Conservation (phyloP, 2,888 invertebrate species). For the Eubasilissa splendida region DNA sequence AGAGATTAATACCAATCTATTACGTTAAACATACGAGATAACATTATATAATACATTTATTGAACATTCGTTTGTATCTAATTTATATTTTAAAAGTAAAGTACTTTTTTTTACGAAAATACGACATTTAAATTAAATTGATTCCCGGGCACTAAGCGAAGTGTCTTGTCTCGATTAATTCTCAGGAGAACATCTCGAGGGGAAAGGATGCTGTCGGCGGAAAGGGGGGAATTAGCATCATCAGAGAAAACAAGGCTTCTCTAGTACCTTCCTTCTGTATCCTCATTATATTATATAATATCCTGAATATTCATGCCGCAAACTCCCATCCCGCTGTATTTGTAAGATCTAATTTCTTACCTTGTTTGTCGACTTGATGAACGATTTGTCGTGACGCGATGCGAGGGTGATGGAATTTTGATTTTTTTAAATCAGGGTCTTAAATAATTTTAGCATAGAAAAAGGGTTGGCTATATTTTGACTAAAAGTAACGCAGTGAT, state of each 20-base stretch:
- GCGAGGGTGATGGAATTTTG: not conserved
- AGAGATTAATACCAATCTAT: no score
- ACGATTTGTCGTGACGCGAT: not conserved
- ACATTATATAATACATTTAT: no score
- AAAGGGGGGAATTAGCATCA: slow-evolving; percentile 53
- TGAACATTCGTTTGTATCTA: no score
- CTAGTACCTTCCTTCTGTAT: slow-evolving; percentile 43
- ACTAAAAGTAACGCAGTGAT: no score
- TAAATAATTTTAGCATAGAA: no score
- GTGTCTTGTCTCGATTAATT: slow-evolving; percentile 9
- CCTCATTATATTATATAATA: slow-evolving; percentile 42
- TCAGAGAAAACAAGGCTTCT: slow-evolving; percentile 52
- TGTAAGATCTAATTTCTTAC: slow-evolving; percentile 12
- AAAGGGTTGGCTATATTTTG: no score
- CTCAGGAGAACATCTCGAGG: not conserved
- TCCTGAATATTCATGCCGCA: slow-evolving; percentile 52
- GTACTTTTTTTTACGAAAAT: no score
- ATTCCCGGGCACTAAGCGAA: not conserved
- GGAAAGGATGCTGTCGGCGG: slow-evolving; percentile 8
- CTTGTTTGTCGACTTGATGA: slow-evolving; percentile 13
- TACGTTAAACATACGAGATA: no score
- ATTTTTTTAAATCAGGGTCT: no score
- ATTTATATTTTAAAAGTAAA: no score
- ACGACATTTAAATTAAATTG: no score
- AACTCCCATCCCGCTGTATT: slow-evolving; percentile 11